Base-by-base conservation (phyloP, 92 coral and sea anemone species). In the Phenganax stokvisi region DNA sequence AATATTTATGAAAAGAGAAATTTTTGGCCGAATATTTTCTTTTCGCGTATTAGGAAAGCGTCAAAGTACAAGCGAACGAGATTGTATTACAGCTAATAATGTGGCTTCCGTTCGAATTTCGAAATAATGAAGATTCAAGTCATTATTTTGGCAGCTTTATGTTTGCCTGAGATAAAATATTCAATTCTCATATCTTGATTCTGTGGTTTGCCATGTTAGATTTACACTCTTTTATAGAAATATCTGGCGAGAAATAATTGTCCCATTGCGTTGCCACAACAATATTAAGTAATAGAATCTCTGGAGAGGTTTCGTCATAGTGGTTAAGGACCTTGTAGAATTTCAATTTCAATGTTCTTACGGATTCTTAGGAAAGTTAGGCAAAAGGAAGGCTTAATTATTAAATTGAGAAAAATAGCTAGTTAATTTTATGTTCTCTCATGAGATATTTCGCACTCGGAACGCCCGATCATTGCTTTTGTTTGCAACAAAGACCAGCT, bases 381-480 rank as follows among this genome's bases (percentile, higher is more conserved):
- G 17, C 8, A 17, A 64, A 44, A 12, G 17, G 17, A 28, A 7
- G 70, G 37, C 17, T 12, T 64, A 13, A 6, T 25, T 59, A 59
- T 0, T 6, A 59, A 59, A 59, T 10, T 59, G 7, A 6, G 15
- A 59, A 5, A 13, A 59, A 13, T 25, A 6, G 7, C 16, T 13
- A 3, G 7, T 64, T 17, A 64, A 64, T 20, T 30, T 20, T 17
- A 37, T 64, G 37, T 9, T n/a, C 20, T 64, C 6, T 68, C 54
- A 68, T 10, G 54, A 53, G 53, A 64, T 17, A 64, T 30, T 12
- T 37, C 37, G 73, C 15, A 53, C 53, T 64, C 54, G 53, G 70
- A 77, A 77, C 72, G 81, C 81, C 71, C 81, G 55, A 12, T 77
- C 37, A n/a, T 7, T 17, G 52, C 81, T 77, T 77, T 77, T 77